Evolutionary conservation across 1,140 invertebrate species (phyloP).

Genomic region (Drosophila pectinifera): DNA sequence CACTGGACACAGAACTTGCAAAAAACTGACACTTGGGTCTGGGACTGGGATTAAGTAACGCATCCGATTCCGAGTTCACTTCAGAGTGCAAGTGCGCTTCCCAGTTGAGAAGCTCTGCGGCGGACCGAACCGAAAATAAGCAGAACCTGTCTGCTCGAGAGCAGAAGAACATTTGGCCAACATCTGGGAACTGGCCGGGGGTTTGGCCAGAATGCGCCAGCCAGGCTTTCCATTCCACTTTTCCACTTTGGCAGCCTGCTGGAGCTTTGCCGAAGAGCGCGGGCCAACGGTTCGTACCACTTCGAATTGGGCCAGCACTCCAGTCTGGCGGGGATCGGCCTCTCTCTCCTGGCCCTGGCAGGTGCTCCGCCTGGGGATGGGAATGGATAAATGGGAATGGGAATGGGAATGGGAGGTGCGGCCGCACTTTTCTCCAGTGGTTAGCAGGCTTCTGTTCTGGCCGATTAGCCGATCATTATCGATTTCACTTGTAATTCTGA

Average conservation of each 20-base stretch:
- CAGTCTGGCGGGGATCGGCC: neutral
- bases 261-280: constrained; percentile 4
- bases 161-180: constrained; percentile 76
- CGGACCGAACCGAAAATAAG: constrained; percentile 25
- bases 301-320: constrained; percentile 53
- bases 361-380: constrained; percentile 18
- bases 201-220: constrained; percentile 28
- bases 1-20: constrained; percentile 1
- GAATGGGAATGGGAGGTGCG: neutral
- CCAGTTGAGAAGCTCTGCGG: neutral
- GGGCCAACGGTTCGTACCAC: constrained; percentile 50
- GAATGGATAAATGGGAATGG: neutral
- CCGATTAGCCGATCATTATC: constrained; percentile 37
- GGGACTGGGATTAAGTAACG: neutral
- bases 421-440: constrained; percentile 7
- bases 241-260: constrained; percentile 61
- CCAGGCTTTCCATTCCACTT: constrained; percentile 77
- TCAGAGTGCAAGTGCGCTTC: neutral
- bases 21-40: constrained; percentile 7
- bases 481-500: constrained; percentile 42
- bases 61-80: constrained; percentile 1
- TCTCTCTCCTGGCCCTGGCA: constrained; percentile 1
- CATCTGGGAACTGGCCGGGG: constrained; percentile 19
- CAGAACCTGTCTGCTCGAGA: constrained; percentile 72
- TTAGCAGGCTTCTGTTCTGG: constrained; percentile 30